phyloP scores from a whole-genome alignment of 2,888 invertebrate genomes.

The Margaritifera margaritifera region DNA sequence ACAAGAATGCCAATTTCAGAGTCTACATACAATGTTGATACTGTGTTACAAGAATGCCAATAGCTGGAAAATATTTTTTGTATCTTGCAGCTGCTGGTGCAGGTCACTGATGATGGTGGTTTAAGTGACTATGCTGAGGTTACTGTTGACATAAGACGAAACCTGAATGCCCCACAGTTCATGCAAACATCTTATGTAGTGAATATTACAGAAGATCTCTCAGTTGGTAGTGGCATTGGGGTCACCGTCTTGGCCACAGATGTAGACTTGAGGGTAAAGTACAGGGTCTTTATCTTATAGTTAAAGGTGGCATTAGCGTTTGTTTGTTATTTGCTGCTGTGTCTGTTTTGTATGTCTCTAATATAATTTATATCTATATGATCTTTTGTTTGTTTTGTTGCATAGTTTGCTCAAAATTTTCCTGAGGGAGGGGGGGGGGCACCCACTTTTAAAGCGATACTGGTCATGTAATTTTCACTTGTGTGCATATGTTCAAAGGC shows the following conservation, averaged over 20 bases:
- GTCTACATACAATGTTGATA: too few species aligned
- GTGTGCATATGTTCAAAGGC: too few species aligned
- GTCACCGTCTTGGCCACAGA: constrained; percentile 29
- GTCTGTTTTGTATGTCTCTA: too few species aligned
- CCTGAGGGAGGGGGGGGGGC: too few species aligned
- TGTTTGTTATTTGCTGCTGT: too few species aligned
- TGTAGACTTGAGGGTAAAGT: constrained; percentile 33
- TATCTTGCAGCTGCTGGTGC: constrained; percentile 40
- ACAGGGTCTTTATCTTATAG: not conserved
- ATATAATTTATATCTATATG: too few species aligned
- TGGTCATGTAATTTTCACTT: too few species aligned
- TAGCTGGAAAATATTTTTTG: not conserved
- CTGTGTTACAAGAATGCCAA: too few species aligned
- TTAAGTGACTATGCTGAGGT: constrained; percentile 26
- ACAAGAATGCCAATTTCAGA: too few species aligned
- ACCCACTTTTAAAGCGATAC: too few species aligned
- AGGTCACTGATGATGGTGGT: constrained; percentile 44
- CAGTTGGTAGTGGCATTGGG: constrained; percentile 24
- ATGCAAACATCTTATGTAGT: constrained; percentile 6
- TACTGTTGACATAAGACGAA: constrained; percentile 40
- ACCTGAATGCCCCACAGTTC: constrained; percentile 49
- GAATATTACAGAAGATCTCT: constrained; percentile 43
- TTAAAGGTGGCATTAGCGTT: not conserved
- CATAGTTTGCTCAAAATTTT: too few species aligned
- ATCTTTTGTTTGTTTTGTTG: too few species aligned